Evolutionary conservation across 2,113 vertebrate genomes (phyloP).

Genomic region (Pionites leucogaster): DNA sequence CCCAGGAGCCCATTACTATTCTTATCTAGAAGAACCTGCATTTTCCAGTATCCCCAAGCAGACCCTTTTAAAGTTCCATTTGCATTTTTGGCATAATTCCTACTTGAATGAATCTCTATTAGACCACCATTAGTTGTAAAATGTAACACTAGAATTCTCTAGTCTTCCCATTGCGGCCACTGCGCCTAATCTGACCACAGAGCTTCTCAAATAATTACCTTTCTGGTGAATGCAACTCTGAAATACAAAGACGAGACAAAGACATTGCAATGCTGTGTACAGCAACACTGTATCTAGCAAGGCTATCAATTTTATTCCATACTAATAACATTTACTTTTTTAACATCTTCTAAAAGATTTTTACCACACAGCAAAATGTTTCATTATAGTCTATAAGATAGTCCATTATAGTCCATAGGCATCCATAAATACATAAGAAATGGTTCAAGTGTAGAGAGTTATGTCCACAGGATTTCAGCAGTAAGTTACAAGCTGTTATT

Average conservation of each 20-base stretch:
- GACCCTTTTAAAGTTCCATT: background rate
- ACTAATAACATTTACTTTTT: background rate
- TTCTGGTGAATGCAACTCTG: background rate
- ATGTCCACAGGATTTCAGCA: background rate
- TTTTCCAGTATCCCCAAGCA: background rate
- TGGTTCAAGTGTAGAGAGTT: background rate
- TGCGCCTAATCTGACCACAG: background rate
- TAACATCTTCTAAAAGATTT: background rate
- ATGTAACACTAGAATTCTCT: background rate
- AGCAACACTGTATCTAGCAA: background rate
- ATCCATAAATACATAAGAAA: background rate
- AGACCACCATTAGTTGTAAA: background rate
- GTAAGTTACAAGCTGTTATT: background rate
- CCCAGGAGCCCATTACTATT: background rate
- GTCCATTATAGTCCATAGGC: too few species aligned
- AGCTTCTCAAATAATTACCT: background rate
- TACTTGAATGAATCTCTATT: background rate
- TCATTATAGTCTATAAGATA: background rate
- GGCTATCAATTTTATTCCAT: background rate
- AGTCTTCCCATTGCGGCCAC: background rate
- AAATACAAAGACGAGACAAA: background rate
- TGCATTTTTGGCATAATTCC: background rate
- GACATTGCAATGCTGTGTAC: background rate
- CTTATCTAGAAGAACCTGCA: background rate
- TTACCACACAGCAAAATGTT: background rate